phyloP scores from a whole-genome alignment of 2,888 invertebrate species.

The Phanerotoma sp. region DNA sequence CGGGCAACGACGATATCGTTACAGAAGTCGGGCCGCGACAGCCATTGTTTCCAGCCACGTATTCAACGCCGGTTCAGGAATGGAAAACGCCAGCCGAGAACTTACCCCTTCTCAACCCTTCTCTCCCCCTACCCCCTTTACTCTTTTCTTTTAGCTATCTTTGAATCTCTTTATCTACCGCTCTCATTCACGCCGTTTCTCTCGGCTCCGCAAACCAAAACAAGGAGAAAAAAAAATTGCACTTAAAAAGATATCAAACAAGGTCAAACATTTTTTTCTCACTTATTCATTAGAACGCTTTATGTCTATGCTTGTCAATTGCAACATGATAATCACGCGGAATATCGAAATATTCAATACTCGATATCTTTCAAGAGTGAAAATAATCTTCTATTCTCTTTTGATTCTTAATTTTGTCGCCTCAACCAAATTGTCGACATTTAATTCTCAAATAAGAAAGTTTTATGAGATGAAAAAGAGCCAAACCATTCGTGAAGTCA shows the following conservation, averaged over 20 bases:
- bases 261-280: conserved; percentile 11
- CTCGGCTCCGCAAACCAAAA: conserved; percentile 14
- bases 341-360: too few species aligned
- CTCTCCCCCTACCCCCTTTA: conserved; percentile 17
- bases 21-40: conserved; percentile 36
- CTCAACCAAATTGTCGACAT: too few species aligned
- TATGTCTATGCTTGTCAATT: too few species aligned
- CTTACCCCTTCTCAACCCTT: conserved; percentile 11
- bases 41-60: conserved; percentile 37
- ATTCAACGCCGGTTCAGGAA: conserved; percentile 28
- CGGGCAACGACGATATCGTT: conserved; percentile 38
- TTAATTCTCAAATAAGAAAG: too few species aligned
- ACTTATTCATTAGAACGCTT: background rate
- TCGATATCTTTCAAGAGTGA: too few species aligned
- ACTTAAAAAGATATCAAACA: conserved; percentile 3
- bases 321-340: too few species aligned
- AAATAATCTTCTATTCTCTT: too few species aligned
- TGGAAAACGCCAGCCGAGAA: conserved; percentile 19
- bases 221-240: conserved; percentile 7
- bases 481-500: too few species aligned
- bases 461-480: too few species aligned
- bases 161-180: conserved; percentile 31
- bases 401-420: too few species aligned
- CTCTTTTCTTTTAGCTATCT: conserved; percentile 26
- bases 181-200: conserved; percentile 16